phyloP scores from a whole-genome alignment of 2,888 invertebrate genomes.

The Drosophila formosana region DNA sequence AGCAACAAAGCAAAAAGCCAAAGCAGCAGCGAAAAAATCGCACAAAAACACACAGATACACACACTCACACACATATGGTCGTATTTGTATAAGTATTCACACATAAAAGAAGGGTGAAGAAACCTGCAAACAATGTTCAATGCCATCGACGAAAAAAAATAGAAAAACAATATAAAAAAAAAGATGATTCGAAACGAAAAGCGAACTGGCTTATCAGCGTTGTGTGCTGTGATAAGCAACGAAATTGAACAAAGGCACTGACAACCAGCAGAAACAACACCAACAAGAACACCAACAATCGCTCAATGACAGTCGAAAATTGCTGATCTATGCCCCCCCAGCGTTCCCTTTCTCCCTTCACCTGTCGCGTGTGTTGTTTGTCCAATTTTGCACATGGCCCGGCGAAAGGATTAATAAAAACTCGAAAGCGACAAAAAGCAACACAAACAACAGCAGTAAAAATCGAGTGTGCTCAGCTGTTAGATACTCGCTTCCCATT shows the following conservation, averaged over 20 bases:
- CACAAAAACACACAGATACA: conserved; percentile 14
- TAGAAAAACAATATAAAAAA: conserved; percentile 32
- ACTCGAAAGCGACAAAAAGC: conserved; percentile 41
- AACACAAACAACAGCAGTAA: conserved; percentile 9
- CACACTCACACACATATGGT: conserved; percentile 15
- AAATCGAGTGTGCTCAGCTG: neutral
- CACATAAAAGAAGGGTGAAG: conserved; percentile 71
- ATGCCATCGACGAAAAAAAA: conserved; percentile 69
- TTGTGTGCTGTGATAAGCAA: conserved; percentile 57
- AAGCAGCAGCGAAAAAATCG: conserved; percentile 35
- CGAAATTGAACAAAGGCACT: conserved; percentile 70
- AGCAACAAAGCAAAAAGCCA: conserved; percentile 38
- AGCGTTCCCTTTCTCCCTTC: neutral
- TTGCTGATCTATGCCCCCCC: conserved; percentile 3
- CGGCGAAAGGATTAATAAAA: conserved; percentile 60
- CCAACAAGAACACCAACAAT: conserved; percentile 5
- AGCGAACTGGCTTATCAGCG: conserved; percentile 64
- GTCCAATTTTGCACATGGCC: conserved; percentile 68
- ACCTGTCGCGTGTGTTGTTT: neutral
- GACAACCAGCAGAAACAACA: conserved; percentile 19
- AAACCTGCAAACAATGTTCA: conserved; percentile 79
- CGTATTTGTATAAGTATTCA: conserved; percentile 2
- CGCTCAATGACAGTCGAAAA: conserved; percentile 33
- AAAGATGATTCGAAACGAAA: conserved; percentile 45
- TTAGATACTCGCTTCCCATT: neutral